Conservation (phyloP, 92 coral and sea anemone species). For the Virgularia gustaviana region DNA sequence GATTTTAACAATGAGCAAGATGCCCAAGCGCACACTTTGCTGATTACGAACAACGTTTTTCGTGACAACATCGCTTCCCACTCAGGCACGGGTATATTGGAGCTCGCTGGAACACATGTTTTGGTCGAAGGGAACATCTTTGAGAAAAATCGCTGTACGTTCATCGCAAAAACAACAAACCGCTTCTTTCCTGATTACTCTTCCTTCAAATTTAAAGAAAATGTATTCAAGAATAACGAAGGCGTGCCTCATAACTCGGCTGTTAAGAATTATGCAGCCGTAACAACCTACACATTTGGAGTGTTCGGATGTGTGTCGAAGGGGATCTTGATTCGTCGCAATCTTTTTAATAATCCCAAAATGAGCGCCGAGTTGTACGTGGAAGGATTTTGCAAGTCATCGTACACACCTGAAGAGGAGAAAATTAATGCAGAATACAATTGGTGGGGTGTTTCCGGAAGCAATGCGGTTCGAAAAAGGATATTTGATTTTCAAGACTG, state of each 20-base stretch:
- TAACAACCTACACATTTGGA: neutral
- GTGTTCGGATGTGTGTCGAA: slow-evolving; percentile 39
- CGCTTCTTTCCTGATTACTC: neutral
- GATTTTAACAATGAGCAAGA: neutral
- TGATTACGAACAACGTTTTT: slow-evolving; percentile 39
- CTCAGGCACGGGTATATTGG: slow-evolving; percentile 32
- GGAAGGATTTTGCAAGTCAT: slow-evolving; percentile 17
- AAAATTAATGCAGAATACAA: slow-evolving; percentile 40
- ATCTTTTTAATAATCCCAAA: slow-evolving; percentile 42
- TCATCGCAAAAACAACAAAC: slow-evolving; percentile 22
- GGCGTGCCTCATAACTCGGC: neutral
- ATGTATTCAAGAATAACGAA: slow-evolving; percentile 37
- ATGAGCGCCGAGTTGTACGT: slow-evolving; percentile 48
- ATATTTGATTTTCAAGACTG: slow-evolving; percentile 59
- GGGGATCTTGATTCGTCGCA: slow-evolving; percentile 24
- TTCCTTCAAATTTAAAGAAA: slow-evolving; percentile 30
- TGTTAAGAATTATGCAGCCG: neutral
- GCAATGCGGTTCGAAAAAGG: slow-evolving; percentile 27
- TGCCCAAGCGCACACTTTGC: neutral
- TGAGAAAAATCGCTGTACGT: slow-evolving; percentile 16
- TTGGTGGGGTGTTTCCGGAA: slow-evolving; percentile 61
- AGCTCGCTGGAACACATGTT: slow-evolving; percentile 29
- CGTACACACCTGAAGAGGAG: neutral
- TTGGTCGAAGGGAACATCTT: slow-evolving; percentile 43
- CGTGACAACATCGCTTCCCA: slow-evolving; percentile 21